phyloP scores from a whole-genome alignment of 1,140 invertebrate genomes.

The Pogonomyrmex barbatus region DNA sequence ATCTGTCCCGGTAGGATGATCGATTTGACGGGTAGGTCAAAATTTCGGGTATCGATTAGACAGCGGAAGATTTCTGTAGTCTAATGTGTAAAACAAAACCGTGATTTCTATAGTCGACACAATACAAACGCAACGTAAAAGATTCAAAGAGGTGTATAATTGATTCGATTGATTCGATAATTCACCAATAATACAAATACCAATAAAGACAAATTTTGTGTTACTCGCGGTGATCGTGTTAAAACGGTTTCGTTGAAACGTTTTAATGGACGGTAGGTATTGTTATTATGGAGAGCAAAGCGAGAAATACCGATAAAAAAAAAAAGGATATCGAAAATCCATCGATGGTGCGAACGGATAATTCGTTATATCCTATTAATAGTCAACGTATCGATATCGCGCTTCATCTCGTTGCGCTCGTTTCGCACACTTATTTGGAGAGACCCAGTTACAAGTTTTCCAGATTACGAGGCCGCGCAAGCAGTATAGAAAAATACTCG shows the following conservation, averaged over 20 bases:
- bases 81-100: no score
- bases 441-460: conserved; percentile 52
- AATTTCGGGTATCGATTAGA: neutral
- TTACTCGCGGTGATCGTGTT: conserved; percentile 1
- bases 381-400: conserved; percentile 53
- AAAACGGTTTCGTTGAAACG: conserved; percentile 25
- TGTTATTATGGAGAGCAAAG: conserved; percentile 42
- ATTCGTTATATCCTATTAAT: conserved; percentile 62
- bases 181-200: neutral
- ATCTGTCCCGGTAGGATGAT: conserved; percentile 25
- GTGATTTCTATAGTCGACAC: neutral
- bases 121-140: neutral
- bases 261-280: conserved; percentile 5
- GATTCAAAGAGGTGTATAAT: neutral
- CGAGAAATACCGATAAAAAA: conserved; percentile 59
- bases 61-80: neutral
- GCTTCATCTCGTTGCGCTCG: conserved; percentile 53
- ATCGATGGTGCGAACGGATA: conserved; percentile 52
- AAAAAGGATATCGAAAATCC: conserved; percentile 59
- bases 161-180: neutral
- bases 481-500: conserved; percentile 17
- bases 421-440: conserved; percentile 54
- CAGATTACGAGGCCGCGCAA: conserved; percentile 24
- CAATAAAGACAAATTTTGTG: neutral
- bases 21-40: conserved; percentile 1